Base-by-base conservation (phyloP, 2,113 vertebrate genomes). In the Rhynchomys soricoides region DNA sequence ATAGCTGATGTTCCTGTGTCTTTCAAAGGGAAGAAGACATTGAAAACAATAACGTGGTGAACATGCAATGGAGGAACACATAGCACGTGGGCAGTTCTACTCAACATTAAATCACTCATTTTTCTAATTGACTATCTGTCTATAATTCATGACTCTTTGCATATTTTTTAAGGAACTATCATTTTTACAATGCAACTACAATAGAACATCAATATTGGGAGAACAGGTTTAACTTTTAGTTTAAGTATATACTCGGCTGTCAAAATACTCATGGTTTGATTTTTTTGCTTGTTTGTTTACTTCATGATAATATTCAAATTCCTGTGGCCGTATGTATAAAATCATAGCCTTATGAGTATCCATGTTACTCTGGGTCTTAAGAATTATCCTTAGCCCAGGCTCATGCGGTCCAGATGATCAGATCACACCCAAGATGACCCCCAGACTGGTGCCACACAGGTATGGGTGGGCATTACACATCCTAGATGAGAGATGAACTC, bases 21-120 rank as follows among this genome's bases (percentile, higher is more conserved):
- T 96, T 97, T 92, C 91, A 97, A 96, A 96, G 59, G 17, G 64
- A 91, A 31, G 62, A 96, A 79, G 83, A 74, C 40, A 92, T 59
- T 50, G 45, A 94, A 86, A 40, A 93, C 97, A 97, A 57, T 34
- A 87, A 62, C 34, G 73, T 62, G 45, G 71, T 52, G 74, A 71
- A 87, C 7, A 96, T 78, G 13, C 77, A n/a, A 21, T 15, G 50
- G 43, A 62, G 34, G 1, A 29, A 62, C 43, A 62, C 43, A 43
- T 3, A 62, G 5, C 10, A 82, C 10, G 6, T 52, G 13, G n/a
- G 43, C 89, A 4, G 64, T 57, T 93, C 34, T 40, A 82, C 89
- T 71, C 92, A 45, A 91, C 5, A 75, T 10, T 90, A 40, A 31
- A n/a, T 26, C 7, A 83, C 88, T 86, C 40, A 52, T 64, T 85